Percentiles rank a stretch among this genome's conserved stretches.
phyloP scores from a whole-genome alignment of 2,113 vertebrate species.

The Perca flavescens region DNA sequence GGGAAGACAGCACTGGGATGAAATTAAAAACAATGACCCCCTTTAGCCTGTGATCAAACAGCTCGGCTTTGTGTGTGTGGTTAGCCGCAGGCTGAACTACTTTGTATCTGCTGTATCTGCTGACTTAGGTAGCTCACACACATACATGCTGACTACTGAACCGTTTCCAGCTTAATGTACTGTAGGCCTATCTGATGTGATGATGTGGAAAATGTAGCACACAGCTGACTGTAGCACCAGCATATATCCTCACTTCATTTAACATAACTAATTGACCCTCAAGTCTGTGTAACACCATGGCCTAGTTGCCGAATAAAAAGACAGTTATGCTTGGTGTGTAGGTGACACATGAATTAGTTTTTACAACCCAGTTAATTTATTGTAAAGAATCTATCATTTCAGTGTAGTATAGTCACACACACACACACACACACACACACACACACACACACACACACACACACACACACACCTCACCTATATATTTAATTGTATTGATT shows the following conservation, averaged over 20 bases:
- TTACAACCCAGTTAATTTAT: not conserved
- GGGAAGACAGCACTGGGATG: conserved; percentile 49
- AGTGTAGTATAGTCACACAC: not conserved
- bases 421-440: not conserved
- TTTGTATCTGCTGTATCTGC: conserved; percentile 44
- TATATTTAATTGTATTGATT: not conserved
- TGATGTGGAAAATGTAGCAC: conserved; percentile 71
- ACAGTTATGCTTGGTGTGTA: not conserved
- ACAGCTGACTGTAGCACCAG: conserved; percentile 43
- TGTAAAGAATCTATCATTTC: not conserved
- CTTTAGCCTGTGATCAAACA: conserved; percentile 65
- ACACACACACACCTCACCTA: not conserved
- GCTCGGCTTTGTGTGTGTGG: conserved; percentile 58
- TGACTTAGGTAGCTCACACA: conserved; percentile 50
- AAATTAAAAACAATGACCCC: conserved; percentile 73
- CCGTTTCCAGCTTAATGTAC: conserved; percentile 40
- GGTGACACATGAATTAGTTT: not conserved
- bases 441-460: not conserved
- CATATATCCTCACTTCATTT: conserved; percentile 33
- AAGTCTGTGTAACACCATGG: conserved; percentile 31
- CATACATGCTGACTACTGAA: conserved; percentile 59
- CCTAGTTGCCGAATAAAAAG: conserved; percentile 42
- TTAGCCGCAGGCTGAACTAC: conserved; percentile 57
- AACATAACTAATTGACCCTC: conserved; percentile 33
- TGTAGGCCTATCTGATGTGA: conserved; percentile 38